Base-by-base conservation (phyloP, 1,140 invertebrate species). In the Dryas iulia region DNA sequence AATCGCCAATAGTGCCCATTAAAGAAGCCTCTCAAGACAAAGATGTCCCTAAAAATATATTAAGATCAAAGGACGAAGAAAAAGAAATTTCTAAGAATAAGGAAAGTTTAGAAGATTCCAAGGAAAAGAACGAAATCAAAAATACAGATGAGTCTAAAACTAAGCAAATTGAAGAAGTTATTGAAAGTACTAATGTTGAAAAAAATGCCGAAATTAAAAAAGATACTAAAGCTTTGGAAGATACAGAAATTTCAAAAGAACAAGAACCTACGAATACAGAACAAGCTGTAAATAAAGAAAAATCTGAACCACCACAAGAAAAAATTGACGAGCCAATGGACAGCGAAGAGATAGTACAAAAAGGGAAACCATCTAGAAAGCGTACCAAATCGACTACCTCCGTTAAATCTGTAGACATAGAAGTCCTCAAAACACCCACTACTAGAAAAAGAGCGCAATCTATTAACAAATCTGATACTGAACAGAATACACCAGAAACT, bases 361-460 rank as follows among this genome's bases (percentile, higher is more conserved):
- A 31, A 60, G 59, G 31, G 52, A 78, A 79, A 71, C 58, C 65
- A 6, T 66, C 71, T 12, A 78, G 79, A 35, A 85, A 84, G 70
- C 79, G 78, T 11, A 66, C 67, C 0, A 76, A 72, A 52, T 86
- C 86, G n/a, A 80, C 78, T 14, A 71, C 79, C 5, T 81, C 78
- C 3, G 72, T 63, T 25, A 80, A 75, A 71, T 62, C 67, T 7
- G 71, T 62, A 52, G 69, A 74, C 11, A 73, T 61, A 53, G 79
- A 77, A 28, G 73, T 78, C 71, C 61, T 54, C 12, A 82, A 80
- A 60, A 85, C 82, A 11, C 82, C 82, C 7, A 59, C 58, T 0
- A 76, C 73, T 14, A 65, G 78, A 28, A 82, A 77, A 68, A 78
- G 80, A 12, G 75, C 78, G 7, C 74, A 79, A 39, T 88, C 86